These are phyloP conservation scores for Poliocrania exsul DNA, from an alignment of 2,797 vertebrate species.

Conservation along the genomic window DNA sequence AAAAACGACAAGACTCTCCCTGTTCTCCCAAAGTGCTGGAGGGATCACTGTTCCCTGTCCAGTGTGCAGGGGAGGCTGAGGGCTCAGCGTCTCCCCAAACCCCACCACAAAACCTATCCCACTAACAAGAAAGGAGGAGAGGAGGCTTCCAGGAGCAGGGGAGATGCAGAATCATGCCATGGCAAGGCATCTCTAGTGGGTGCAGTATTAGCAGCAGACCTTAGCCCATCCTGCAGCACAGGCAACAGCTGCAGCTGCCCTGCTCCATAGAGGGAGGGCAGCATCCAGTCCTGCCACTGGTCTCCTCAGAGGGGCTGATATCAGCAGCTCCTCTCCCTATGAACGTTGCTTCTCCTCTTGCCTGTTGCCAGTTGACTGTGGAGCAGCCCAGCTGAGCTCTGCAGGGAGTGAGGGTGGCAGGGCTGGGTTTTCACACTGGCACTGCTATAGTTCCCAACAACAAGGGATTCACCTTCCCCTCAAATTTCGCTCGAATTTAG, in stretches of 20 bases:
- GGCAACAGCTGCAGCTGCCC: rapidly evolving
- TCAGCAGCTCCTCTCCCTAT: neutral
- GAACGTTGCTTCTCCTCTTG: rapidly evolving
- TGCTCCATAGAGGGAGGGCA: neutral
- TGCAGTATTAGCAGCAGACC: neutral
- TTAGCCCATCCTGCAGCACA: neutral
- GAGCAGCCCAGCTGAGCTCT: neutral
- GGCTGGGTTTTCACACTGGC: neutral
- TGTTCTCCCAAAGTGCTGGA: rapidly evolving
- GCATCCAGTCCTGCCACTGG: neutral
- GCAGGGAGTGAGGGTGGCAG: rapidly evolving
- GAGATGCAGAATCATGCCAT: neutral
- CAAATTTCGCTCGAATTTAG: rapidly evolving
- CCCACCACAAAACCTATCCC: neutral
- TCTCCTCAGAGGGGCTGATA: neutral
- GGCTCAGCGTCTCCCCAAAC: neutral
- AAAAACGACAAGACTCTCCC: neutral
- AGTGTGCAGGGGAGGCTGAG: neutral
- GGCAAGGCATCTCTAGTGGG: neutral
- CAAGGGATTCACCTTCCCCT: neutral
- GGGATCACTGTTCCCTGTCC: neutral
- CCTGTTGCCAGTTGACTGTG: rapidly evolving
- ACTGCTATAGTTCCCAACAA: rapidly evolving
- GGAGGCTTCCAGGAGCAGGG: neutral
- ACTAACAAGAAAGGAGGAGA: neutral